Base-by-base conservation (phyloP, 2,797 vertebrate species). In the Hirundo rustica region DNA sequence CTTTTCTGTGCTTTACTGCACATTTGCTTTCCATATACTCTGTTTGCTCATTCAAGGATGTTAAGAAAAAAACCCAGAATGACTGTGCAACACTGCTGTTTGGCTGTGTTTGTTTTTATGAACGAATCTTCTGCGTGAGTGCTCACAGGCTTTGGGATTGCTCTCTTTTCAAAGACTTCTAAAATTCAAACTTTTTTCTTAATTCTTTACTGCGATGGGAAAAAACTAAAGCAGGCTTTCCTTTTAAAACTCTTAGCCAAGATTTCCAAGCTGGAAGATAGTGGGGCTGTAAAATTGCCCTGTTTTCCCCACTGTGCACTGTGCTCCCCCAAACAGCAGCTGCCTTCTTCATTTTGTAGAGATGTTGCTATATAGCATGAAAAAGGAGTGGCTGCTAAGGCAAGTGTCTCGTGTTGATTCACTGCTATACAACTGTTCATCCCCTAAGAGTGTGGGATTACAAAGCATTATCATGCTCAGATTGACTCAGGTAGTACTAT, bases 401-500 rank as follows among this genome's bases (percentile, higher is more conserved):
- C 88, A 96, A 92, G 76, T 34, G 50, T 95, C 78, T 94, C 48
- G 8, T 87, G 75, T 95, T 89, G 88, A 94, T 96, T 96, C 93
- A 90, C 73, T 94, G 91, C 85, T 92, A 61, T 93, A 88, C 79
- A 92, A 96, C 54, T 54, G 92, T 90, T 97, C 93, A 94, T 89
- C 94, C 67, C 23, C 67, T 85, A 75, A 97, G 74, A 86, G 94
- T 81, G 78, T 26, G 61, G 95, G 92, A 96, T 97, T 97, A 96
- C 82, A 75, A 95, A 97, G 97, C 92, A 96, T 97, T 95, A 97
- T 91, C 91, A 87, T 97, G 87, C 65, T 95, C 91, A 95, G 96
- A 95, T 97, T 73, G 72, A 94, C 96, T 94, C 78, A 71, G 79
- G 96, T 97, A 84, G 94, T 91, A 94, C 97, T 96, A 96, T 96